Percentiles rank a stretch among this genome's conserved stretches.
Evolutionary conservation across 2,113 vertebrate genomes (phyloP).

Genomic region (Bufo bufo): DNA sequence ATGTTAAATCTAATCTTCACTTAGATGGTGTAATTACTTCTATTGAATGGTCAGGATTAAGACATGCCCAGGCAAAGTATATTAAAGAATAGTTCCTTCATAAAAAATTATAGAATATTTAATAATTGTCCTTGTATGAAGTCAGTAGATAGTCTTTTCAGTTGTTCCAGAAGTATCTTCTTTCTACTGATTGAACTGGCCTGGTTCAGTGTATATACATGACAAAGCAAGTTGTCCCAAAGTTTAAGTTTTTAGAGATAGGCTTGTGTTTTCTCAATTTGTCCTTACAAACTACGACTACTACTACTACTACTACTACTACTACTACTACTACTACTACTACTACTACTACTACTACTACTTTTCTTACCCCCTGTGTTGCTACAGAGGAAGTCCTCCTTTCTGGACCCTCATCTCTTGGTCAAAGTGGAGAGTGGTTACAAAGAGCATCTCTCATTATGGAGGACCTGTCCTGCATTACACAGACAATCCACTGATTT

Average conservation of each 20-base stretch:
- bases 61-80: conserved; percentile 26
- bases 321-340: too few relatives aligned
- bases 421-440: too few relatives aligned
- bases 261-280: background rate
- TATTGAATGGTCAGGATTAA: conserved; percentile 55
- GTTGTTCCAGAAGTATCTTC: background rate
- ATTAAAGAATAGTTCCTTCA: background rate
- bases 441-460: too few relatives aligned
- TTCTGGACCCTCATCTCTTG: too few relatives aligned
- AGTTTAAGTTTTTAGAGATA: background rate
- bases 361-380: too few relatives aligned
- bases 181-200: background rate
- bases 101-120: background rate
- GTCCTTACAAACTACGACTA: background rate
- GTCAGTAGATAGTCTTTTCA: background rate
- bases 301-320: too few relatives aligned
- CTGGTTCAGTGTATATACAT: background rate
- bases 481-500: too few relatives aligned
- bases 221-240: background rate
- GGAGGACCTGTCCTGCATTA: too few relatives aligned
- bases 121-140: background rate
- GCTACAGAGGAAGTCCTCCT: too few relatives aligned
- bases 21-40: conserved; percentile 38
- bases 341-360: background rate
- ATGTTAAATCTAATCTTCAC: conserved; percentile 33